Evolutionary conservation across 2,797 vertebrate species (phyloP), one percentile per base, ranked within the genome.

Genomic region (Myiothlypis chrysogaster): DNA sequence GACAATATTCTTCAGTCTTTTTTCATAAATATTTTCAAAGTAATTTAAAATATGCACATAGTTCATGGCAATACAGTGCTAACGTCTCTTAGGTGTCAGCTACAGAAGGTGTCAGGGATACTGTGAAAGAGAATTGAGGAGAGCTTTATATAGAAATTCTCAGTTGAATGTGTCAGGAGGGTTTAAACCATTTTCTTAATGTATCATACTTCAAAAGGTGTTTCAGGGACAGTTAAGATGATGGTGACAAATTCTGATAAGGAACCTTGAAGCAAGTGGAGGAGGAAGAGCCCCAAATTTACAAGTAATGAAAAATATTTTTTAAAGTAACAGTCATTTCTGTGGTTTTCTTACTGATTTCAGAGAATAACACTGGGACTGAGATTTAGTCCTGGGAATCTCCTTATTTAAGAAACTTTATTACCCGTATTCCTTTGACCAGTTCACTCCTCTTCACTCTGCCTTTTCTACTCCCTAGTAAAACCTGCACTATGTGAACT

Each of bases 101-200:
- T 64, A 22, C 39, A 71, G 50, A 77, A 90, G 24, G 34, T 87
- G 68, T 65, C 37, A 57, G 43, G 56, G 56, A 27, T 80, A 70
- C 60, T 80, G 37, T 71, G 92, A 78, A 68, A 59, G 72, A 86
- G 69, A 83, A 83, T 15, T 23, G 39, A 76, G 61, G n/a, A 90
- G 43, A 73, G 19, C 39, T 90, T 89, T 64, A 34, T 87, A 63
- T 68, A 84, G 81, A 52, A 82, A 12, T 60, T 89, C 56, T 84
- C 53, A 71, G 53, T 7, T 80, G 75, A 87, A 64, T n/a, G 18
- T 71, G 37, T 87, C 61, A n/a, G 44, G 60, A 82, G 43, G 25
- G 12, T 89, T 73, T 60, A 83, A 93, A 55, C 25, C 11, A 52
- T 87, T 82, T 94, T 69, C 43, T 60, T 87, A 21, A 25, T 0